phyloP scores from a whole-genome alignment of 2,888 invertebrate genomes.

The Drosophila atroscutellata region DNA sequence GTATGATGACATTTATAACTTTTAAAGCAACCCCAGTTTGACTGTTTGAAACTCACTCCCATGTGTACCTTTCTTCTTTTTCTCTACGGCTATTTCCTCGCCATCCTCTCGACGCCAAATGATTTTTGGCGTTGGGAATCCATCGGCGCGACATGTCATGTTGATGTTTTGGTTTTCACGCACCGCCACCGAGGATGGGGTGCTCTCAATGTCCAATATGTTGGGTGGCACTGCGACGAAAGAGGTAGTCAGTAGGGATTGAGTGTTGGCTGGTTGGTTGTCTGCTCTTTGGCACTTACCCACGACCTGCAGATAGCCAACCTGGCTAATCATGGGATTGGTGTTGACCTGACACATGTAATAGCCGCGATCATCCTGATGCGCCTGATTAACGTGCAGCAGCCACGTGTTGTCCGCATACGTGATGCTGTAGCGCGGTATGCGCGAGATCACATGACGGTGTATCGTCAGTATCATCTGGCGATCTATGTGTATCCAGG shows the following conservation, averaged over 20 bases:
- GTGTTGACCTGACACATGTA: constrained; percentile 89
- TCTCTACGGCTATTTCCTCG: constrained; percentile 93
- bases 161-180: constrained; percentile 97
- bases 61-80: constrained; percentile 92
- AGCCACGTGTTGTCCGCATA: constrained; percentile 97
- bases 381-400: constrained; percentile 95
- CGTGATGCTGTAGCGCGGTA: constrained; percentile 95
- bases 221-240: constrained; percentile 93
- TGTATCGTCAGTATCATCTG: constrained; percentile 97
- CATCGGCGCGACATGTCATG: constrained; percentile 95
- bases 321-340: constrained; percentile 97
- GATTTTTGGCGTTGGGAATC: constrained; percentile 95
- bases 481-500: constrained; percentile 97
- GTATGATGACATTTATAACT: constrained; percentile 15
- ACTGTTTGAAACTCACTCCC: not conserved
- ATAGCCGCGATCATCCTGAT: constrained; percentile 95
- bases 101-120: constrained; percentile 97
- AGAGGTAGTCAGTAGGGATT: not conserved
- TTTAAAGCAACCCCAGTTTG: constrained; percentile 7
- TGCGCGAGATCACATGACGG: constrained; percentile 94
- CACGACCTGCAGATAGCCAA: constrained; percentile 96
- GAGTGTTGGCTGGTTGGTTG: not conserved
- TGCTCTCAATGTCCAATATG: constrained; percentile 95
- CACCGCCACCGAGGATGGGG: constrained; percentile 95
- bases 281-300: constrained; percentile 87